Evolutionary conservation across 2,797 vertebrate genomes (phyloP), one percentile per base, ranked within the genome.

Genomic region (Telmatherina bonti): DNA sequence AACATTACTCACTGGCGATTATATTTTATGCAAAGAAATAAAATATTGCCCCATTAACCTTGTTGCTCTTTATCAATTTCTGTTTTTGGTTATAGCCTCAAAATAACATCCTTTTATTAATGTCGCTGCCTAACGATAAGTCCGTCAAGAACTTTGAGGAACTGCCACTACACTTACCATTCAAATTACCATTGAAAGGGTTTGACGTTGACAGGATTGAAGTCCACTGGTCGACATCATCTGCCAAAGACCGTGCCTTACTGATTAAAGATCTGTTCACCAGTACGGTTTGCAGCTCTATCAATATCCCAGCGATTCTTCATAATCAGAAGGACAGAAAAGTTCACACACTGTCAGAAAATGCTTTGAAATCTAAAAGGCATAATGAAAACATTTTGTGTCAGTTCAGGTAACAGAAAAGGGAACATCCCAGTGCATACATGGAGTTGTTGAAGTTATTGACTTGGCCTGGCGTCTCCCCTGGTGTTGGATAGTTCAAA

Each of bases 371-470:
- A 47, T 36, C 41, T 20, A 24, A 30, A 47, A 62, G 38, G n/a
- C n/a, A 24, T 3, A 15, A 12, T 20, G 11, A 69, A 31, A 13
- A 52, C 13, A 52, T 35, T 58, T 13, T 0, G 2, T 43, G 26
- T 49, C 15, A 35, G 22, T 18, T 38, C 9, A 29, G 62, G 60
- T 7, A 11, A 16, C 15, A 36, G 31, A 55, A n/a, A 35, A 58
- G 24, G 4, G 65, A 61, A 43, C 0, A 43, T 67, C 1, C 1
- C 33, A 20, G 31, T 62, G 94, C 97, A 88, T 92, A 99, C 98
- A 97, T 95, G 56, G 98, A 99, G 72, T 95, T 88, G 76, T 98
- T 94, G 89, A 98, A 99, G 92, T 99, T 99, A 91, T 98, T 97
- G 87, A 98, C 96, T 78, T 97, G 89, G 49, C 97, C 97, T 0